phyloP scores from a whole-genome alignment of 2,888 invertebrate genomes.

The Heliconius hortense region DNA sequence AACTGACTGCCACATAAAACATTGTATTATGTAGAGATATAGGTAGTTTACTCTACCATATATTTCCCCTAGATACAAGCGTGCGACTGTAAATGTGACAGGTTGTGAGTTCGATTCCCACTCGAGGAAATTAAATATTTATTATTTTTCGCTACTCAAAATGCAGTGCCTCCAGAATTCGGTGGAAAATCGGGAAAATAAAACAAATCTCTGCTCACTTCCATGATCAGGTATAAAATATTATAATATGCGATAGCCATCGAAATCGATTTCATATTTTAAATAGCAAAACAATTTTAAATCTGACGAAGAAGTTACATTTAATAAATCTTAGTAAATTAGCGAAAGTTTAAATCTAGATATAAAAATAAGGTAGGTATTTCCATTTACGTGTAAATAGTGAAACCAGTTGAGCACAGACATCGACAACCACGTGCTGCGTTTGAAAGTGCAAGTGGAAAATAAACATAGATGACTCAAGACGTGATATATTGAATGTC shows the following conservation, averaged over 20 bases:
- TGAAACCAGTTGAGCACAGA: conserved; percentile 64
- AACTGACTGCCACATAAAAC: conserved; percentile 23
- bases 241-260: conserved; percentile 6
- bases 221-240: background rate
- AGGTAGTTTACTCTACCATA: background rate
- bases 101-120: no score
- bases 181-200: no score
- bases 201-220: background rate
- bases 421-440: conserved; percentile 48
- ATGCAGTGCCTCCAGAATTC: no score
- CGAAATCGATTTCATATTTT: conserved; percentile 31
- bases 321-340: conserved; percentile 44
- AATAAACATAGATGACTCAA: conserved; percentile 37
- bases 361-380: conserved; percentile 61
- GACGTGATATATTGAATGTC: conserved; percentile 12
- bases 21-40: background rate
- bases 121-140: no score
- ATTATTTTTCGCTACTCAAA: no score
- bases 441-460: conserved; percentile 39
- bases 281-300: conserved; percentile 23
- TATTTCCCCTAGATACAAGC: background rate
- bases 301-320: conserved; percentile 40
- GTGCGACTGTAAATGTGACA: no score
- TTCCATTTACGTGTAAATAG: conserved; percentile 70
- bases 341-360: conserved; percentile 67